These are phyloP conservation scores for Criorhina ranunculi DNA, from an alignment of 2,888 invertebrate species.

Conservation along the genomic window DNA sequence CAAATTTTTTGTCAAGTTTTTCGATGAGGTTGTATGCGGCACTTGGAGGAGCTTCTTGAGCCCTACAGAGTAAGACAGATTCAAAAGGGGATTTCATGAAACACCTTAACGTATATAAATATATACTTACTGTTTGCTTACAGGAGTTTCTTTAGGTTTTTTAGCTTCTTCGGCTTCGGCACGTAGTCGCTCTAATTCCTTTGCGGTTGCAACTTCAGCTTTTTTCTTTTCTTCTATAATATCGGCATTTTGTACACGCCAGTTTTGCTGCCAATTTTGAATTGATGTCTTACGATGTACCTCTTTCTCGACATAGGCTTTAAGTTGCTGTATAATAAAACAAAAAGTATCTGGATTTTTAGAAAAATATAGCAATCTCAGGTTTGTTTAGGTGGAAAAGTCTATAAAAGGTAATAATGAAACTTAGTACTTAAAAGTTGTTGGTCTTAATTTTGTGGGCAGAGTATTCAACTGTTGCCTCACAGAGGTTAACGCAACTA, in stretches of 20 bases:
- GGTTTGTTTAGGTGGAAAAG: no score
- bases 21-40: slow-evolving; percentile 78
- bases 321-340: slow-evolving; percentile 80
- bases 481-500: no score
- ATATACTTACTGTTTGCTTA: slow-evolving; percentile 73
- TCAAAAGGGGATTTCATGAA: background rate
- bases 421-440: no score
- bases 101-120: no score
- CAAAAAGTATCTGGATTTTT: slow-evolving; percentile 64
- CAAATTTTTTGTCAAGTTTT: slow-evolving; percentile 86
- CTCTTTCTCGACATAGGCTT: slow-evolving; percentile 86
- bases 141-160: slow-evolving; percentile 61
- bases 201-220: slow-evolving; percentile 85
- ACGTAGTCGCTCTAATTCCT: slow-evolving; percentile 84
- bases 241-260: slow-evolving; percentile 84
- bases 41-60: slow-evolving; percentile 77
- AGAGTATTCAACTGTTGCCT: no score
- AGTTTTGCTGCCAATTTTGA: slow-evolving; percentile 87
- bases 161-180: slow-evolving; percentile 81
- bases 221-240: slow-evolving; percentile 82
- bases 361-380: no score
- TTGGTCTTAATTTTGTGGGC: no score
- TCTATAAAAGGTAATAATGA: no score
- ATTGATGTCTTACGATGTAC: slow-evolving; percentile 81
- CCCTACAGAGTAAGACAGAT: slow-evolving; percentile 26